Evolutionary conservation across 2,797 vertebrate genomes (phyloP), one percentile per base, ranked within the genome.

Genomic region (Alfaro cultratus): DNA sequence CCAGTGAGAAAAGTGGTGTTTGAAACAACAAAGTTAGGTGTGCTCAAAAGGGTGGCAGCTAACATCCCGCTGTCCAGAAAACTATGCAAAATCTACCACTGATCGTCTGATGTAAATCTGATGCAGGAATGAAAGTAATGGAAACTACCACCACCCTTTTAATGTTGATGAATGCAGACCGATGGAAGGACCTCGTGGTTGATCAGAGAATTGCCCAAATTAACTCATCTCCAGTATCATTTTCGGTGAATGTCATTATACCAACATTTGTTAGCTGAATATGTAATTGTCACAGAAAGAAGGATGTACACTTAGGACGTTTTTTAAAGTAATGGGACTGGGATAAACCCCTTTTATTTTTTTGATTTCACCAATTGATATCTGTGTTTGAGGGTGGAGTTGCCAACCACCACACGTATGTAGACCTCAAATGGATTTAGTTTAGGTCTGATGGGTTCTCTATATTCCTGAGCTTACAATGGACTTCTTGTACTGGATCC

Each of bases 331-430:
- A 78, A 47, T 43, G 45, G 53, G 72, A 67, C 73, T 12, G 47
- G 7, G 55, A 82, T 83, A 75, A 82, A 75, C 39, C 45, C 70
- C 7, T 34, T 70, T 86, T n/a, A 36, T 78, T 81, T 80, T 60
- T 8, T 16, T 31, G 6, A 29, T 75, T 60, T 43, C 12, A 82
- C 71, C 57, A 81, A 68, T 88, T 78, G 70, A 71, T 60, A 51
- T 86, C 73, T 87, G 80, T 89, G 84, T 51, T 51, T 8, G 49
- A 51, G 7, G 0, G 49, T 3, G 18, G 18, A 51, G 26, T 57
- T 57, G 26, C 55, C 10, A 57, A 29, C 29, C 6, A 57, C 5
- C 57, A 60, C 26, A 13, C 31, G 13, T 16, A 16, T 31, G 26
- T 60, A 31, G 57, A 16, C 57, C 29, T 29, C 29, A 34, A 2